Conservation (phyloP, 2,888 invertebrate genomes). For the Drosophila demipolita region DNA sequence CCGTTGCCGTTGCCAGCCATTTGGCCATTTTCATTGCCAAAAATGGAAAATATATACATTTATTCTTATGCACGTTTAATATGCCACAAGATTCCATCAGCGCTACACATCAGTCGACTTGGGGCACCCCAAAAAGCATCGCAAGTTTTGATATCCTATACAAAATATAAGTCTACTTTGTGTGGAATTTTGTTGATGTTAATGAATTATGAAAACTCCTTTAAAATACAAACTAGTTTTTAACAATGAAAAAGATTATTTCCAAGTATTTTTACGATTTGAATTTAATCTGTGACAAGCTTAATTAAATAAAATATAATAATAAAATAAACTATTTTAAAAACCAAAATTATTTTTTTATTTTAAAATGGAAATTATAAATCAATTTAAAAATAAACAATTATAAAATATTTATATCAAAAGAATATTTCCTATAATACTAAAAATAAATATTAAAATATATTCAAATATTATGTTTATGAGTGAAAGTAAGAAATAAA, state of each 20-base stretch:
- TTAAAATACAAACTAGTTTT: background rate
- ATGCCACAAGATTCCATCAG: conserved; percentile 23
- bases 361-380: too few species aligned
- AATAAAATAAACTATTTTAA: background rate
- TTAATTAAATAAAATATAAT: too few species aligned
- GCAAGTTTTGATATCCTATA: conserved; percentile 13
- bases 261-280: background rate
- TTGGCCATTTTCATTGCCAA: conserved; percentile 44
- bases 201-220: background rate
- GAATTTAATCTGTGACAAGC: background rate
- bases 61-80: conserved; percentile 30
- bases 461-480: too few species aligned
- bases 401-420: background rate
- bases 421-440: background rate
- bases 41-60: conserved; percentile 14
- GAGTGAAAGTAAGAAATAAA: too few species aligned
- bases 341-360: background rate
- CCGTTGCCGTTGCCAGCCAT: conserved; percentile 15
- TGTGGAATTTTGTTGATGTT: background rate
- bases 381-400: too few species aligned
- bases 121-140: background rate
- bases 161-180: background rate
- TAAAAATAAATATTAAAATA: too few species aligned
- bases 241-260: background rate
- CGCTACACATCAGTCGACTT: background rate